Percentiles rank a stretch among this genome's conserved stretches.
Conservation (phyloP, 2,888 invertebrate species). For the Bimastos eiseni region DNA sequence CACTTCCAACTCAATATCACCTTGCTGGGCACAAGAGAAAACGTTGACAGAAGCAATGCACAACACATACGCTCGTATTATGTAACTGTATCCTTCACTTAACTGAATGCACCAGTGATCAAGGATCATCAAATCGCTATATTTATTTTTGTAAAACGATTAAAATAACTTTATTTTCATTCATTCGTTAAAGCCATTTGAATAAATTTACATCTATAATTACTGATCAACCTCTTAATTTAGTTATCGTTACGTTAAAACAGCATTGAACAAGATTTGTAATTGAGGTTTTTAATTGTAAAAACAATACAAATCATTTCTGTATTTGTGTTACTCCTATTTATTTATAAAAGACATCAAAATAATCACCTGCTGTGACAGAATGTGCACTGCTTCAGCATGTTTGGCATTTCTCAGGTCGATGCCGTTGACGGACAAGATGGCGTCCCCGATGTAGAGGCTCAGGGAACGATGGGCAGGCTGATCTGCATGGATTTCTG, state of each 20-base stretch:
- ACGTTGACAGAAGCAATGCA: background rate
- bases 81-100: background rate
- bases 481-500: conserved; percentile 77
- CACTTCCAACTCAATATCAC: conserved; percentile 76
- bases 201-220: background rate
- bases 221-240: background rate
- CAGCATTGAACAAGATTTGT: background rate
- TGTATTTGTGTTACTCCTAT: background rate
- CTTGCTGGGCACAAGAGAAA: conserved; percentile 62
- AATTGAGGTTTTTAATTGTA: background rate
- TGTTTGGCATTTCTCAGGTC: conserved; percentile 79
- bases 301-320: too few species aligned
- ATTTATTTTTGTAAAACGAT: background rate
- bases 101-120: background rate
- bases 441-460: conserved; percentile 81
- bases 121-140: background rate
- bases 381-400: conserved; percentile 77
- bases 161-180: background rate
- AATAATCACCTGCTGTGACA: conserved; percentile 71
- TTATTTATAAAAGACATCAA: background rate
- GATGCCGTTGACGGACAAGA: conserved; percentile 77
- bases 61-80: background rate
- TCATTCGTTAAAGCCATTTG: background rate
- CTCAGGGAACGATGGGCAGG: conserved; percentile 76
- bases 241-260: background rate